Evolutionary conservation across 2,888 invertebrate genomes (phyloP).

Genomic region (Drosophila buzzatii): DNA sequence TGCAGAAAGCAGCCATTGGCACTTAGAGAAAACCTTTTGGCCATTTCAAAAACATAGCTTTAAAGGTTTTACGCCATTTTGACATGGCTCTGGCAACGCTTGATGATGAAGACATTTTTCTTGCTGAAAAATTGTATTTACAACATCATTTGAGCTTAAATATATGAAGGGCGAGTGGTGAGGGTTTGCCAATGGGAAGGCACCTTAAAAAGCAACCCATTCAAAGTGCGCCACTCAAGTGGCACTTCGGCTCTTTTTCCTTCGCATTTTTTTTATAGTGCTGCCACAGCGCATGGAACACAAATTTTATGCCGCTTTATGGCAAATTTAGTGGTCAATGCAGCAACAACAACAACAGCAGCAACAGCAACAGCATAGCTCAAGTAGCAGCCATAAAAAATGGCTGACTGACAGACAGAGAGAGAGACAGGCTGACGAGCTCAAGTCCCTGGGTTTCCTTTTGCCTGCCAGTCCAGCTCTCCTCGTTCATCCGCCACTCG

Average conservation of each 20-base stretch:
- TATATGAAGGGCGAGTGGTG: background rate
- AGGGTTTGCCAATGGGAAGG: slow-evolving; percentile 24
- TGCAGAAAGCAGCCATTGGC: slow-evolving; percentile 66
- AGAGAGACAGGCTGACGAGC: slow-evolving; percentile 29
- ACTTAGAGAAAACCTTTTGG: slow-evolving; percentile 70
- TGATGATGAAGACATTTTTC: slow-evolving; percentile 78
- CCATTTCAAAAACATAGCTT: slow-evolving; percentile 27
- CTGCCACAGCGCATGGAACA: slow-evolving; percentile 30
- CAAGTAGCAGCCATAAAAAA: slow-evolving; percentile 51
- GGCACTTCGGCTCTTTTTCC: slow-evolving; percentile 46
- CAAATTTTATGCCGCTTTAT: slow-evolving; percentile 72
- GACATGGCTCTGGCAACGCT: slow-evolving; percentile 40
- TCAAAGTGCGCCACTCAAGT: slow-evolving; percentile 73
- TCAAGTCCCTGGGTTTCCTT: slow-evolving; percentile 19
- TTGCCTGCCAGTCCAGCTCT: slow-evolving; percentile 1
- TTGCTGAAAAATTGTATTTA: slow-evolving; percentile 75
- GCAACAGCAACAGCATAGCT: slow-evolving; percentile 20
- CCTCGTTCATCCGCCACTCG: slow-evolving; percentile 15
- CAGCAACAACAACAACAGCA: slow-evolving; percentile 41
- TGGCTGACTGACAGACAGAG: slow-evolving; percentile 33
- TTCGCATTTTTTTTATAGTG: slow-evolving; percentile 39
- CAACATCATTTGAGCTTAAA: slow-evolving; percentile 77
- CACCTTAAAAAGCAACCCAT: slow-evolving; percentile 53
- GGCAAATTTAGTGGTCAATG: slow-evolving; percentile 80
- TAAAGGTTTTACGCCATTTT: slow-evolving; percentile 53